Evolutionary conservation across 1,140 invertebrate species (phyloP), one percentile per base, ranked within the genome.

Genomic region (Diuraphis noxia): DNA sequence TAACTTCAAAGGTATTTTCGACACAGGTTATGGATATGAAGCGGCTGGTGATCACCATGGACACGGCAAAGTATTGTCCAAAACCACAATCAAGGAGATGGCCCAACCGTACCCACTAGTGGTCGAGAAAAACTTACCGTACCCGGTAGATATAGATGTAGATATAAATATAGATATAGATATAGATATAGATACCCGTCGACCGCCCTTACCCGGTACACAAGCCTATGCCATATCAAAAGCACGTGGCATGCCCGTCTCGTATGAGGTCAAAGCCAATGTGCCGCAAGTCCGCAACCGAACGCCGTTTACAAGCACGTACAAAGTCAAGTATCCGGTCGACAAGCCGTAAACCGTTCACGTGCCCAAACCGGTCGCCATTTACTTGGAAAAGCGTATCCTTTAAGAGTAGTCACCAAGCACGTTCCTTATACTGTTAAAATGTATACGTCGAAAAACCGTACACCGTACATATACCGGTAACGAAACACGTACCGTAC

Each of bases 391-490:
- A n/a, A 93, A 93, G 46, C 63, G 88, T 23, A 91, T 93, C 21
- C 92, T 92, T 10, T 93, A 97, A 6, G 95, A 95, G 92, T n/a
- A n/a, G 92, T 92, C 8, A 94, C 95, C 92, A 96, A 96, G 92
- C 95, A 95, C 93, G 95, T 96, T 92, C 94, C 94, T 46, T 93
- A 93, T 56, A 94, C 94, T 41, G 93, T 96, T 92, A 96, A 96
- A 4, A n/a, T n/a, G 97, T 96, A 93, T 96, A 96, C 94, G 96
- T 97, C 86, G 96, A 96, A 93, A 96, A 96, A 94, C 96, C 97
- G n/a, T 91, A 92, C 77, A 91, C 92, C 95, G 95, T 41, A 40
- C 95, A 92, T 63, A 95, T 96, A 5, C 93, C 95, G 23, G 23
- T 49, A 49, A 49, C 0, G 95, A 96, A 96, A 93, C 95, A 95